phyloP scores from a whole-genome alignment of 2,113 vertebrate genomes.

The Hirundichthys speculiger region DNA sequence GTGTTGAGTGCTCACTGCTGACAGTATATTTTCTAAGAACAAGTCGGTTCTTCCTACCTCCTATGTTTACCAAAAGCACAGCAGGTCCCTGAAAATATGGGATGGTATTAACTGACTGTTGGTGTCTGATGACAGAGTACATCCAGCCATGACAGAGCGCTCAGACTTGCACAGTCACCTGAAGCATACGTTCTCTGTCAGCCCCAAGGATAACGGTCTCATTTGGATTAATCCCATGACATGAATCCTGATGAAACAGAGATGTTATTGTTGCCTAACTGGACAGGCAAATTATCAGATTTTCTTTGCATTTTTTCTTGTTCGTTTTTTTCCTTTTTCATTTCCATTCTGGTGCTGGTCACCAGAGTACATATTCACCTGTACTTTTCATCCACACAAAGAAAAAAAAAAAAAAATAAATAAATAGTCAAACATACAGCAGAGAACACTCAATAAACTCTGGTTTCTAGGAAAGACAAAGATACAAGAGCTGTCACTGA shows the following conservation, averaged over 20 bases:
- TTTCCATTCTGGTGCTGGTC: not conserved
- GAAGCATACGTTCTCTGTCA: conserved; percentile 1
- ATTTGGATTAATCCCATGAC: conserved; percentile 34
- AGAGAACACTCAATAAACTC: not conserved
- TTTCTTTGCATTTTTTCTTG: not conserved
- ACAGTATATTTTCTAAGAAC: conserved; percentile 45
- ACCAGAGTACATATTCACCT: not conserved
- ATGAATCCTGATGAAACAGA: conserved; percentile 55
- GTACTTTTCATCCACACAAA: not conserved
- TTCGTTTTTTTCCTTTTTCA: not conserved
- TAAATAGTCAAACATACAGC: not conserved
- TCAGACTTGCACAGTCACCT: conserved; percentile 2
- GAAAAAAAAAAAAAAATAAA: too few species aligned
- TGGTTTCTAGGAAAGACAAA: conserved; percentile 20
- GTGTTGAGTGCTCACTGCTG: conserved; percentile 24
- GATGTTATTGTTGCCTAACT: conserved; percentile 48
- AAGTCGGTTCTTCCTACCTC: conserved; percentile 21
- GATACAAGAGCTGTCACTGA: not conserved
- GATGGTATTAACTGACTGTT: conserved; percentile 38
- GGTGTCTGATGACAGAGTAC: conserved; percentile 22
- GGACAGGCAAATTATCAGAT: not conserved
- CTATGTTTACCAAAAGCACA: conserved; percentile 68
- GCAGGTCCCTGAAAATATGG: conserved; percentile 55
- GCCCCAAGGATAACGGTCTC: conserved; percentile 19
- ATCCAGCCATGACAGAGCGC: conserved; percentile 15